Percentiles rank a stretch among this genome's conserved stretches.
phyloP scores from a whole-genome alignment of 2,113 vertebrate species.

The Eolophus roseicapilla region DNA sequence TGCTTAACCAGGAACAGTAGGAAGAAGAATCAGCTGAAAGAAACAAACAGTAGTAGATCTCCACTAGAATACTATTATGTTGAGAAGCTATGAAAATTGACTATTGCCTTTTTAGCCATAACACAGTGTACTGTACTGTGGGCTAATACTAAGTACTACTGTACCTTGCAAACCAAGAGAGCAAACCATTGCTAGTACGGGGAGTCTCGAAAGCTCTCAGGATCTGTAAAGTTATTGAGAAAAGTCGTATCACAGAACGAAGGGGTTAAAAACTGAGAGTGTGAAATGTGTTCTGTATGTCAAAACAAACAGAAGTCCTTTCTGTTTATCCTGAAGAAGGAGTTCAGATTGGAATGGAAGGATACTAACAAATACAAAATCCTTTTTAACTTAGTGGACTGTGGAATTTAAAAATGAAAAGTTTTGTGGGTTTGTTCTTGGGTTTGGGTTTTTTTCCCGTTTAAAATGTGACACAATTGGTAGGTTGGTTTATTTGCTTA shows the following conservation, averaged over 20 bases:
- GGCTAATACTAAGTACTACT: not conserved
- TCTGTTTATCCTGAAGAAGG: not conserved
- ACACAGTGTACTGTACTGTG: not conserved
- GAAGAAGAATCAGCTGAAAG: not conserved
- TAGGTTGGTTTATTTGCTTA: not conserved
- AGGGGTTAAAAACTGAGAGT: not conserved
- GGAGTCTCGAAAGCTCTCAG: not conserved
- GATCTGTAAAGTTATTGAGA: not conserved
- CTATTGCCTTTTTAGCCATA: not conserved
- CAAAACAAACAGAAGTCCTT: not conserved
- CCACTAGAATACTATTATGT: not conserved
- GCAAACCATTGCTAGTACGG: not conserved
- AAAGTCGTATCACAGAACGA: fast-evolving
- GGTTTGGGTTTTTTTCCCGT: not conserved
- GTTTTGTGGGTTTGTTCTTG: not conserved
- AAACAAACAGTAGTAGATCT: not conserved
- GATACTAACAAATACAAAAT: not conserved
- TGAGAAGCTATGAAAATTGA: not conserved
- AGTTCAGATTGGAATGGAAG: not conserved
- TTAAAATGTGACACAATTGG: not conserved
- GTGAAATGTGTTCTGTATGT: not conserved
- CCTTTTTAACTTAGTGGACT: not conserved
- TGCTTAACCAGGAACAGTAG: not conserved
- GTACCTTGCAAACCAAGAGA: not conserved
- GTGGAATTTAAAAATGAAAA: not conserved